Evolutionary conservation across 2,797 vertebrate species (phyloP), one percentile per base, ranked within the genome.

Genomic region (Bovichtus diacanthus): DNA sequence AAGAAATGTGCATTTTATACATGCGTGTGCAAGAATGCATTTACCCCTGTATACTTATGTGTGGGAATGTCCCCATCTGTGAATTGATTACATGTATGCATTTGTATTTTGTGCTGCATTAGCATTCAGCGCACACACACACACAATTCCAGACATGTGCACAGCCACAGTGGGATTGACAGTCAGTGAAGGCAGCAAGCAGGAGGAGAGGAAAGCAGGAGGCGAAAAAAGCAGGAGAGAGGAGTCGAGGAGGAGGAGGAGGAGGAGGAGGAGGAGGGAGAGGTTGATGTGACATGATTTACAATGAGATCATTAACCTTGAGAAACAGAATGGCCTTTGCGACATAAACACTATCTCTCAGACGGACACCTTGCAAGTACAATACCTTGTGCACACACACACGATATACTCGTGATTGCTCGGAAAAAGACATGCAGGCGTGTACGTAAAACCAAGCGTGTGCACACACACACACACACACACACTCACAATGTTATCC

Each of bases 251-350:
- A 75, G 39, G 60, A 47, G 60, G 27, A 66, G 39, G 27, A 29
- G 44, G 60, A 60, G 68, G 43, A 55, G 27, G 34, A 44, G 29
- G 29, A 63, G 43, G 55, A 29, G 66, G 61, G 41, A 43, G 51
- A 68, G 70, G 70, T 4, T 67, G 78, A 92, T 93, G 94, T 93
- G 94, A 92, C 88, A 85, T 93, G 95, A 90, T 95, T 95, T 93
- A 93, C 91, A 95, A 96, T 93, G 90, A 93, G 91, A 92, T 95
- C 94, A 94, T 95, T 95, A 96, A 95, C 94, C 94, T 96, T 95
- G 94, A 90, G 88, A 88, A 90, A 83, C 70, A 84, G 82, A 88
- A 80, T 65, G 68, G 91, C 86, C 78, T 77, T 78, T 70, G 78
- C 55, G 59, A 86, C 78, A 89, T 86, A 91, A 92, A 93, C 87